These are phyloP conservation scores for Genyomyrus donnyi DNA, from an alignment of 2,113 vertebrate species.

Conservation along the genomic window DNA sequence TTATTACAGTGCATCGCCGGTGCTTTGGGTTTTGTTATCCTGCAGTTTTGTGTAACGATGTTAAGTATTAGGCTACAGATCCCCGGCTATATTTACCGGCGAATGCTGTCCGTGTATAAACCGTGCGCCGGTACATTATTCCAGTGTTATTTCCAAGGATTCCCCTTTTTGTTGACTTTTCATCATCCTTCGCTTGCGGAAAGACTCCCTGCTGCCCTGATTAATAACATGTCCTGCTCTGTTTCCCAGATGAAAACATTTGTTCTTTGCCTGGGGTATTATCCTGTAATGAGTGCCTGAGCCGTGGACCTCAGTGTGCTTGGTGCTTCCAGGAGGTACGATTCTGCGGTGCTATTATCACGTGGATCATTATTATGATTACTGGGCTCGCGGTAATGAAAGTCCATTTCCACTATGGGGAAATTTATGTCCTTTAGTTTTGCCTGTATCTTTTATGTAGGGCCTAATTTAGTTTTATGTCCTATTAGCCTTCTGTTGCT, in stretches of 20 bases:
- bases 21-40: not conserved
- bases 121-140: not conserved
- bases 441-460: not conserved
- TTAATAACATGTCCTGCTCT: conserved; percentile 6
- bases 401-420: not conserved
- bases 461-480: not conserved
- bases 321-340: conserved; percentile 92
- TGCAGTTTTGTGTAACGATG: not conserved
- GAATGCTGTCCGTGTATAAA: not conserved
- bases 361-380: not conserved
- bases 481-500: not conserved
- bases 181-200: not conserved
- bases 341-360: not conserved
- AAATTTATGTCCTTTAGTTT: not conserved
- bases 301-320: conserved; percentile 80
- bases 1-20: not conserved
- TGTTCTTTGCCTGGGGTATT: conserved; percentile 68
- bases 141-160: not conserved
- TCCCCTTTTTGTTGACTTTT: not conserved
- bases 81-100: not conserved
- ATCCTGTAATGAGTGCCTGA: conserved; percentile 78
- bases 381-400: not conserved
- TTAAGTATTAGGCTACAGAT: not conserved
- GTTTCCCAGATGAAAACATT: conserved; percentile 70
- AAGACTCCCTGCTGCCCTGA: not conserved